These are phyloP conservation scores for Sylvietta virens DNA, from an alignment of 2,113 vertebrate genomes.

Conservation along the genomic window DNA sequence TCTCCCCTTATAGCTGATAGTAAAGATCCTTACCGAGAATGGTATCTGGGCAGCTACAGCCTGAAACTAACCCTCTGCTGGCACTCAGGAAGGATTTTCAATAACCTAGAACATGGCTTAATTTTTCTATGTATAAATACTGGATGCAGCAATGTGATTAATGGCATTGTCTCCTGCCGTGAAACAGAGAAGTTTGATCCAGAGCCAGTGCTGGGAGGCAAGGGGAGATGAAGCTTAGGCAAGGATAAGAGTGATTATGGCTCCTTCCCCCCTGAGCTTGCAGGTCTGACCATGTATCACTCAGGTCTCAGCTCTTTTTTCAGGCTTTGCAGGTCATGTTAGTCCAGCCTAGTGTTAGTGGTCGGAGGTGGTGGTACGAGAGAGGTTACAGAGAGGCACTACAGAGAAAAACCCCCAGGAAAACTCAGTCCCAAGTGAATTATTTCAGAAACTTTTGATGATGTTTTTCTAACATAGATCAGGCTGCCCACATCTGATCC, in stretches of 20 bases:
- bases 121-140: neutral
- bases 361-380: accelerated
- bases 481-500: neutral
- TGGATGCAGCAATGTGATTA: neutral
- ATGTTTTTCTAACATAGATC: neutral
- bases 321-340: neutral
- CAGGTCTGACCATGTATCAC: neutral
- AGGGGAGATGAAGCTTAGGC: neutral
- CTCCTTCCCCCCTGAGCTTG: neutral
- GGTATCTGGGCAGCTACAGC: neutral
- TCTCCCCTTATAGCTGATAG: neutral
- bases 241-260: neutral
- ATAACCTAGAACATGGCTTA: neutral
- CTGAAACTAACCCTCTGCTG: neutral
- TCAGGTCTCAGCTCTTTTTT: neutral
- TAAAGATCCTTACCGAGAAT: neutral
- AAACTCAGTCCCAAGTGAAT: neutral
- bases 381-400: neutral
- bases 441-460: neutral
- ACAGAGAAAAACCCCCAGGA: neutral
- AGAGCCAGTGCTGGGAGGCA: neutral
- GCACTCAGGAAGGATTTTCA: neutral
- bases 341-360: neutral
- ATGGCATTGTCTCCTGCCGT: neutral
- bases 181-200: neutral